Conservation (phyloP, 2,113 vertebrate species). For the Geothlypis trichas region DNA sequence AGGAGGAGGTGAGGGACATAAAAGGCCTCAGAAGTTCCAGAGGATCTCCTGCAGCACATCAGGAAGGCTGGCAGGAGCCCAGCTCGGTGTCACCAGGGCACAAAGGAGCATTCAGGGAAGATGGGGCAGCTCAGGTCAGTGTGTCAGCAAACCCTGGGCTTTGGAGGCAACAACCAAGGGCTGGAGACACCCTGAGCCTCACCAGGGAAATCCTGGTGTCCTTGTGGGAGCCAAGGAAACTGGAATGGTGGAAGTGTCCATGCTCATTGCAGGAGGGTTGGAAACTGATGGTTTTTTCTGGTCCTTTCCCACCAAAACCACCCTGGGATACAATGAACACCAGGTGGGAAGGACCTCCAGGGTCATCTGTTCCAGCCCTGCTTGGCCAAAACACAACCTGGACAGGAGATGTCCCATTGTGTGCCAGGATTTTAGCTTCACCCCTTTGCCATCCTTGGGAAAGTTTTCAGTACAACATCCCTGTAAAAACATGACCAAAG, state of each 20-base stretch:
- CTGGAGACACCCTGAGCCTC: background rate
- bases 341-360: background rate
- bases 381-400: background rate
- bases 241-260: background rate
- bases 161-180: background rate
- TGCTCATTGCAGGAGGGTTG: background rate
- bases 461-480: background rate
- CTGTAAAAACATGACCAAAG: background rate
- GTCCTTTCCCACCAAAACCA: background rate
- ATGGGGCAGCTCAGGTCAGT: background rate
- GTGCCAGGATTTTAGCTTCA: background rate
- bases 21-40: background rate
- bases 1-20: background rate
- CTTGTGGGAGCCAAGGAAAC: background rate
- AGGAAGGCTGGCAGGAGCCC: background rate
- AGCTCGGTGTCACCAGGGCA: accelerated
- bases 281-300: background rate
- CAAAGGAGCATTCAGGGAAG: background rate
- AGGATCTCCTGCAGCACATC: background rate
- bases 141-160: background rate
- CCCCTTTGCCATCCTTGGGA: background rate
- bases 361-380: background rate
- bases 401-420: background rate
- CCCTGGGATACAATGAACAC: background rate
- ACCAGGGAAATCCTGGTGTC: background rate